phyloP scores from a whole-genome alignment of 2,797 vertebrate genomes.

The Dendrocincla fuliginosa region DNA sequence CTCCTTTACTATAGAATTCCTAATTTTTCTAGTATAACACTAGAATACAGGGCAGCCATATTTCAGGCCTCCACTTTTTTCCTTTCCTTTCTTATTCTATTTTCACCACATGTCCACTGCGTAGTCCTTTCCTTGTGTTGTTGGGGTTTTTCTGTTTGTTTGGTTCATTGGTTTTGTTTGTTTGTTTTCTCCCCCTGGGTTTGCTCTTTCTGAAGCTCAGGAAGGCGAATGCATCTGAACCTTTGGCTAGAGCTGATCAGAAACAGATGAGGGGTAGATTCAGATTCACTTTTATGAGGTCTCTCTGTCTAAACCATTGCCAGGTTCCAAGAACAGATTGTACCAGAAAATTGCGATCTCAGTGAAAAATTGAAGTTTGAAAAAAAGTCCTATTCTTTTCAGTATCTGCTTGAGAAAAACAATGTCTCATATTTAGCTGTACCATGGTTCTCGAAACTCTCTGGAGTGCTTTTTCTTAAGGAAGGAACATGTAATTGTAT shows the following conservation, averaged over 20 bases:
- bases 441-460: not conserved
- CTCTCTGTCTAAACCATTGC: not conserved
- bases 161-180: not conserved
- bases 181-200: not conserved
- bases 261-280: not conserved
- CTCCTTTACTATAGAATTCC: not conserved
- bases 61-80: not conserved
- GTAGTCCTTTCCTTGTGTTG: not conserved
- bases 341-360: not conserved
- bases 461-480: not conserved
- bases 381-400: not conserved
- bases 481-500: not conserved
- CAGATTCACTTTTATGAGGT: not conserved
- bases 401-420: not conserved
- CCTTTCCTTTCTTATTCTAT: not conserved
- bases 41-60: not conserved
- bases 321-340: not conserved
- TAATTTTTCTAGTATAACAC: not conserved
- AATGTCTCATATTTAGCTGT: not conserved
- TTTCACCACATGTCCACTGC: not conserved
- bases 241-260: not conserved
- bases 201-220: not conserved
- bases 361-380: not conserved
- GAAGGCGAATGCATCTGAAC: not conserved
- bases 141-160: not conserved